Evolutionary conservation across 2,888 invertebrate genomes (phyloP), one percentile per base, ranked within the genome.

Genomic region (Drosophila sordidula): DNA sequence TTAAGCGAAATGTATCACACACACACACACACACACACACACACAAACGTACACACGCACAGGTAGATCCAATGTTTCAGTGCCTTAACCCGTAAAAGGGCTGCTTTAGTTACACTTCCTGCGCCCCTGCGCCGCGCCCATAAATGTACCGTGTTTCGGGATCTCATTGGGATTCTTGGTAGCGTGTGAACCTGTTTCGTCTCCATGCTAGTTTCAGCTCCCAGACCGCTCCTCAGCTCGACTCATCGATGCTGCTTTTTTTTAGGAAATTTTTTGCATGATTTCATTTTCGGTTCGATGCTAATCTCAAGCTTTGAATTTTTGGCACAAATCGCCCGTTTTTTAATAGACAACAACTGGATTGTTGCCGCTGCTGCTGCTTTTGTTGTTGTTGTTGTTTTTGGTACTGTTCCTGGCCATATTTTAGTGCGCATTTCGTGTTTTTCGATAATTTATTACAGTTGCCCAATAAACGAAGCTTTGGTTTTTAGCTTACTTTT

Each of bases 131-230:
- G 12, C 56, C 29, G 46, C 46, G 9, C 9, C 14, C 51, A 66
- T 41, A 61, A 32, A 51, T 56, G 11, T 34, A 52, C 47, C 16
- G 25, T 49, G 54, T 61, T 66, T 57, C 61, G 62, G 71, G 47
- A 64, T 68, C 54, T 70, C 49, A 26, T 22, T 38, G 36, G 36
- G 54, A 49, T 74, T 74, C 66, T 70, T 70, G 64, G 59, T 68
- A 87, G 84, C 83, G 84, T 84, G 85, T 87, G 85, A 87, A 85
- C 85, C 85, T 85, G 85, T 85, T 87, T 85, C 67, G 56, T 47
- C 42, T 39, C 57, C 50, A 46, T 58, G 51, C 51, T 70, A 70
- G 65, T 52, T 65, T 63, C 52, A 36, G 44, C 44, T 52, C 38
- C 22, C 38, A 22, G 9, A 45, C 49, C 46, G 9, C 55, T 45